These are phyloP conservation scores for Trialeurodes vaporariorum DNA, from an alignment of 1,140 invertebrate genomes.

Conservation along the genomic window DNA sequence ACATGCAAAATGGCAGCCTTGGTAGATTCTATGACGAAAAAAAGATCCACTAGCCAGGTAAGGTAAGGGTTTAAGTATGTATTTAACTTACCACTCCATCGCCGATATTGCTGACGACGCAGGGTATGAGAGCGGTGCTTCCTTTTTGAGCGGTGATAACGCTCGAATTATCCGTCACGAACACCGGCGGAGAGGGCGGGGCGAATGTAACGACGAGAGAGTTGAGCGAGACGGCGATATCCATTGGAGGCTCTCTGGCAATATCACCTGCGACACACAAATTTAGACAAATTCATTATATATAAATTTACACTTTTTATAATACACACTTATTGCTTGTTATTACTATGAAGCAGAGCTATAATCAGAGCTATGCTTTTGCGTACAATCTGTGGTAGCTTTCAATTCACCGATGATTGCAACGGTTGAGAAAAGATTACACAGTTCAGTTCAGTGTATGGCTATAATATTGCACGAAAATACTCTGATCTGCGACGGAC, in stretches of 20 bases:
- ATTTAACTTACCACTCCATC: conserved; percentile 71
- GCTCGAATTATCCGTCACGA: conserved; percentile 69
- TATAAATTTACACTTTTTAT: too few species aligned
- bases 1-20: too few species aligned
- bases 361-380: too few species aligned
- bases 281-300: neutral
- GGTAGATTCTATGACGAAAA: too few species aligned
- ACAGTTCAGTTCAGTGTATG: too few species aligned
- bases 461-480: too few species aligned
- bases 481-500: neutral
- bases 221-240: neutral
- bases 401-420: too few species aligned
- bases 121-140: conserved; percentile 65
- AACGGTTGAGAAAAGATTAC: too few species aligned
- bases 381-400: too few species aligned
- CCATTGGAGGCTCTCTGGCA: neutral
- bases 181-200: conserved; percentile 28
- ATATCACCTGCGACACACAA: neutral
- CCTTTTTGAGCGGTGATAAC: conserved; percentile 66
- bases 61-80: conserved; percentile 16
- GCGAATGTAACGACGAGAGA: neutral
- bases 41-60: too few species aligned
- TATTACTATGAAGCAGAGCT: too few species aligned
- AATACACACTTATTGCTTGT: too few species aligned
- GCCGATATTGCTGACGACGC: conserved; percentile 68